Conservation (phyloP, 2,888 invertebrate genomes). For the Cephus rjabovi region DNA sequence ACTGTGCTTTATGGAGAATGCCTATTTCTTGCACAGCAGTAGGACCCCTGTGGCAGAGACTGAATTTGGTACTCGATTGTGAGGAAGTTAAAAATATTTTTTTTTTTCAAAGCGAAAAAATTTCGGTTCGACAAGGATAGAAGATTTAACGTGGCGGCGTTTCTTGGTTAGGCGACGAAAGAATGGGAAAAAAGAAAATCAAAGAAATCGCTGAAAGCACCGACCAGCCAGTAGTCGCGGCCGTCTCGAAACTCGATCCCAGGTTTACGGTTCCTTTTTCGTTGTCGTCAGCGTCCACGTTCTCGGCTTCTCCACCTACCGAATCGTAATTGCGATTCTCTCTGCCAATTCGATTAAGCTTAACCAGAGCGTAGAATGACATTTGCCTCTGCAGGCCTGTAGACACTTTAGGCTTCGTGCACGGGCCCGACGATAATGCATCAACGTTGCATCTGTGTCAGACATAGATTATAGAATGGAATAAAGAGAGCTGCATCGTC, state of each 20-base stretch:
- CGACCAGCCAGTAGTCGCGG: conserved; percentile 14
- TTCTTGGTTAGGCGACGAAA: not conserved
- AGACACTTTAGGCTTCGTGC: not conserved
- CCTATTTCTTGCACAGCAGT: not conserved
- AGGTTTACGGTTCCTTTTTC: too few species aligned
- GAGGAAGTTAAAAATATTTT: conserved; percentile 19
- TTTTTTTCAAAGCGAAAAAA: conserved; percentile 1
- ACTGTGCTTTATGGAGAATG: conserved; percentile 42
- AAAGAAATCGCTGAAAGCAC: conserved; percentile 12
- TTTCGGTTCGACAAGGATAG: not conserved
- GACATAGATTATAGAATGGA: conserved; percentile 15
- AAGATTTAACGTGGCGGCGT: too few species aligned
- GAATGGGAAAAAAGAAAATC: not conserved
- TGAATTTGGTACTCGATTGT: conserved; percentile 11
- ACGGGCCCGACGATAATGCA: not conserved
- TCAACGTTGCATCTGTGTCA: conserved; percentile 6
- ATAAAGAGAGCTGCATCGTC: conserved; percentile 1
- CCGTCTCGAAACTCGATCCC: not conserved
- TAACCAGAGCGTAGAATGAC: too few species aligned
- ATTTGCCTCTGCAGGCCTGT: too few species aligned
- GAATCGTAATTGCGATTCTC: too few species aligned
- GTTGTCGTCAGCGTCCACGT: too few species aligned
- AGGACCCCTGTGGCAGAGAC: too few species aligned
- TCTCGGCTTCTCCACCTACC: too few species aligned
- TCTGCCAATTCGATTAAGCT: too few species aligned